Evolutionary conservation across 2,888 invertebrate species (phyloP).

Genomic region (Polydrusus pterygomalis): DNA sequence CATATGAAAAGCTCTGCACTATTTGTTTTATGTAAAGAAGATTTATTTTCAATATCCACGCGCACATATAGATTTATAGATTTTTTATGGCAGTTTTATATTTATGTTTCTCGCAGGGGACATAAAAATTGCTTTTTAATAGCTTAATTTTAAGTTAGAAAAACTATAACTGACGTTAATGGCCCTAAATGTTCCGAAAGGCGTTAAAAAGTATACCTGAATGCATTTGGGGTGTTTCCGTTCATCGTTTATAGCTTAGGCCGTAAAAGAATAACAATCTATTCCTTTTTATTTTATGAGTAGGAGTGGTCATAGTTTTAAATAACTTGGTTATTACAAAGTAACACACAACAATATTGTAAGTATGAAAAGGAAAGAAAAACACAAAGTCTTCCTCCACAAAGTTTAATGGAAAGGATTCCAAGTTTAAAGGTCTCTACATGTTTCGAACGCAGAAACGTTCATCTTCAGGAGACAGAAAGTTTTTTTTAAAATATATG

Average conservation of each 20-base stretch:
- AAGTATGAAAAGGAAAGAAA: too few species aligned
- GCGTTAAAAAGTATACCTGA: conserved; percentile 43
- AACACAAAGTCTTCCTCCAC: too few species aligned
- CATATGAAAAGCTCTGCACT: background rate
- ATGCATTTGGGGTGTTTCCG: conserved; percentile 38
- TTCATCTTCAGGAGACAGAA: too few species aligned
- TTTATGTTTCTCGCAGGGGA: conserved; percentile 34
- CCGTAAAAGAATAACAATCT: conserved; percentile 33
- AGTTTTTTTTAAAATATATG: too few species aligned
- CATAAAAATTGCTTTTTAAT: conserved; percentile 43
- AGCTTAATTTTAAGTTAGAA: conserved; percentile 40
- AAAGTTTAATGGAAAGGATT: too few species aligned
- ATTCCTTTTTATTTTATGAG: conserved; percentile 36
- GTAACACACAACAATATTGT: background rate
- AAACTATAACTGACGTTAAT: conserved; percentile 31
- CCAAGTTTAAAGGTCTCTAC: too few species aligned
- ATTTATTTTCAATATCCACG: conserved; percentile 25
- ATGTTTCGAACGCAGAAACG: too few species aligned
- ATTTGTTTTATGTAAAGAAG: conserved; percentile 13
- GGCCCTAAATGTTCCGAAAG: conserved; percentile 32
- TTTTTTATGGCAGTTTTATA: conserved; percentile 38
- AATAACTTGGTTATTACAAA: conserved; percentile 8
- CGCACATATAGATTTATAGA: conserved; percentile 35
- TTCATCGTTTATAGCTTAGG: conserved; percentile 35
- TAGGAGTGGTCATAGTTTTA: conserved; percentile 26